phyloP scores from a whole-genome alignment of 2,797 vertebrate species.

The Lagocephalus sceleratus region DNA sequence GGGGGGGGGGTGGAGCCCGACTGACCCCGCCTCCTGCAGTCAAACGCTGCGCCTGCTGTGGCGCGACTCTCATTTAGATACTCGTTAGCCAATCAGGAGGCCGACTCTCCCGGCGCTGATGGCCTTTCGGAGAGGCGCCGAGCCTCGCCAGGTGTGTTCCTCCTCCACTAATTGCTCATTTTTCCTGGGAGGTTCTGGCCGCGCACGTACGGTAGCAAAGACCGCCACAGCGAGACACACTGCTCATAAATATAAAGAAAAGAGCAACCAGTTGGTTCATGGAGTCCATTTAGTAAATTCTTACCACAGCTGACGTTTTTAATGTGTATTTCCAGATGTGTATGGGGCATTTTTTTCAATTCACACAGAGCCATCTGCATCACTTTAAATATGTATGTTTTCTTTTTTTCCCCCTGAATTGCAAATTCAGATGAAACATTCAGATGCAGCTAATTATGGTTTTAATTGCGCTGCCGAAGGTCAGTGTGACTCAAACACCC shows the following conservation, averaged over 20 bases:
- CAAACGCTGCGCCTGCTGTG: constrained; percentile 59
- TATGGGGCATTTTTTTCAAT: neutral
- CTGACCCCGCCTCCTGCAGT: constrained; percentile 54
- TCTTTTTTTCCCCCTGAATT: no score
- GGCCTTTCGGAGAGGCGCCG: constrained; percentile 54
- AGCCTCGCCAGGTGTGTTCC: constrained; percentile 50
- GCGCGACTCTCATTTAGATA: constrained; percentile 66
- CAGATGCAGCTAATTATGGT: no score
- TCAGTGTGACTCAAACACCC: constrained; percentile 19
- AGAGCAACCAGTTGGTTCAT: constrained; percentile 19
- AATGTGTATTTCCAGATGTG: neutral
- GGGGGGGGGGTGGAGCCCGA: constrained; percentile 15
- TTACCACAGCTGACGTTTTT: neutral
- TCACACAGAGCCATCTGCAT: neutral
- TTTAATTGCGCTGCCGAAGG: neutral
- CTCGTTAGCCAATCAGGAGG: constrained; percentile 72
- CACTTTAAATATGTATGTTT: neutral
- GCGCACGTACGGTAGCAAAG: constrained; percentile 40
- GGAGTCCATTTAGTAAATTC: constrained; percentile 29
- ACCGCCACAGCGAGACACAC: constrained; percentile 40
- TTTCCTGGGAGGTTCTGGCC: constrained; percentile 39
- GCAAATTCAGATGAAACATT: no score
- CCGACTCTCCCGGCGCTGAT: constrained; percentile 62
- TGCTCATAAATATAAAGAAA: constrained; percentile 35
- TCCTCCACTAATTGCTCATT: constrained; percentile 52